These are phyloP conservation scores for Pteria penguin DNA, from an alignment of 2,888 invertebrate species.

Conservation along the genomic window DNA sequence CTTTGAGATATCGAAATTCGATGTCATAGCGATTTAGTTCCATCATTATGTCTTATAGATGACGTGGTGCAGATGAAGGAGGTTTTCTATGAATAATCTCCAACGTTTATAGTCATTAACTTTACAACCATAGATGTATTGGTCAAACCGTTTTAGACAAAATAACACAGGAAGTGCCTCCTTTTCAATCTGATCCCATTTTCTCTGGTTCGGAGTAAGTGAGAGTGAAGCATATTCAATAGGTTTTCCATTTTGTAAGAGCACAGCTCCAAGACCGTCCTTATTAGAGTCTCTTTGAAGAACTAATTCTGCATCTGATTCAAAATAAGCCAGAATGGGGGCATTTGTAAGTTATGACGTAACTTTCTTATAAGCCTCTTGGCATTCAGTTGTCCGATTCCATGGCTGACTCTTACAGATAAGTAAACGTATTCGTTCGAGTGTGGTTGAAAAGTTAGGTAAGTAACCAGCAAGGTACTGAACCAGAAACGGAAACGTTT, in stretches of 20 bases:
- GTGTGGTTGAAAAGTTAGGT: no score
- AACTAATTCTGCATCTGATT: constrained; percentile 43
- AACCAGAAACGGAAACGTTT: constrained; percentile 19
- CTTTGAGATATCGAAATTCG: constrained; percentile 42
- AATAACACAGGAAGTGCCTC: constrained; percentile 45
- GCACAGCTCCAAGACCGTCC: constrained; percentile 46
- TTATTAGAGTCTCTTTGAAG: constrained; percentile 54
- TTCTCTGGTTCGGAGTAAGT: constrained; percentile 44
- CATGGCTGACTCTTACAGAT: constrained; percentile 29
- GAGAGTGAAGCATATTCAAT: constrained; percentile 51
- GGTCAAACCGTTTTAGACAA: constrained; percentile 54
- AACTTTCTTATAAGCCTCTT: constrained; percentile 37
- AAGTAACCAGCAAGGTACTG: no score
- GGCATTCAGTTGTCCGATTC: constrained; percentile 34
- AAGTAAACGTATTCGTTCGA: constrained; percentile 33
- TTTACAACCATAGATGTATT: constrained; percentile 51
- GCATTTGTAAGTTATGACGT: no score
- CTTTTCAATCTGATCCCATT: constrained; percentile 60
- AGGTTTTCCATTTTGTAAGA: constrained; percentile 50
- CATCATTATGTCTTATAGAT: no score
- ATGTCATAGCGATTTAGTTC: constrained; percentile 47
- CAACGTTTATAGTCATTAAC: constrained; percentile 43
- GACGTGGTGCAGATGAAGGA: no score
- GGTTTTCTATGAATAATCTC: constrained; percentile 41
- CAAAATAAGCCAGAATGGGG: constrained; percentile 45